A percentile compares a stretch with the other conserved stretches of the same genome.
These are phyloP conservation scores for Suncus etruscus DNA, from an alignment of 2,113 vertebrate genomes.

Conservation along the genomic window DNA sequence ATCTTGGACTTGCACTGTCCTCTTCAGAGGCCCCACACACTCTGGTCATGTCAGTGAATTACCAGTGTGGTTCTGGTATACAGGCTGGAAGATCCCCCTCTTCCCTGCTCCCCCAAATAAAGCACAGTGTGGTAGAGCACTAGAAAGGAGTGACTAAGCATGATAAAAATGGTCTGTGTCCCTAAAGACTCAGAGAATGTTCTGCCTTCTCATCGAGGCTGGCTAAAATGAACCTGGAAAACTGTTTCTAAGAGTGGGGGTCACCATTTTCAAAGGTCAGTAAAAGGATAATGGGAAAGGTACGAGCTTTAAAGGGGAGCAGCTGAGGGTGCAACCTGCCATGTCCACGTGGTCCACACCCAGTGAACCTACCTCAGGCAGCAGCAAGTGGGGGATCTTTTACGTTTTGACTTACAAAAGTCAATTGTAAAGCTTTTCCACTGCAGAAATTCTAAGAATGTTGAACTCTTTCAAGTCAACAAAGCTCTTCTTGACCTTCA, in stretches of 20 bases:
- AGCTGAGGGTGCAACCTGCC: neutral
- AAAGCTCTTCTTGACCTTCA: neutral
- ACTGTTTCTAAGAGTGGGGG: neutral
- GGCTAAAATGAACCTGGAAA: neutral
- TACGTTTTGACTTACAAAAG: neutral
- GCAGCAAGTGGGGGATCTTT: too few relatives aligned
- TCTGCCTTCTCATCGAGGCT: neutral
- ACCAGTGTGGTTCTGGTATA: too few relatives aligned
- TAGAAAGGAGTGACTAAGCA: too few relatives aligned
- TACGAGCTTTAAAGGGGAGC: neutral
- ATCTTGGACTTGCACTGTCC: too few relatives aligned
- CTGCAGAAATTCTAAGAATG: conserved; percentile 18
- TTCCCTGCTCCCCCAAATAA: too few relatives aligned
- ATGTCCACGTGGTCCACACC: neutral
- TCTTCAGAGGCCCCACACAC: too few relatives aligned
- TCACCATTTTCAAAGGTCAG: neutral
- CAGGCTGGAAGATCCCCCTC: too few relatives aligned
- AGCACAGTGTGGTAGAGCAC: too few relatives aligned
- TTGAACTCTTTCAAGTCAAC: neutral
- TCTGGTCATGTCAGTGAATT: too few relatives aligned
- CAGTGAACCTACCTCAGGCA: too few relatives aligned
- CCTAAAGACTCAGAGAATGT: too few relatives aligned
- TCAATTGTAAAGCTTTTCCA: conserved; percentile 26
- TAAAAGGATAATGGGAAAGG: neutral
- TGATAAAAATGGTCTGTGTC: too few relatives aligned